phyloP scores from a whole-genome alignment of 2,888 invertebrate species.

The Scaeva pyrastri region DNA sequence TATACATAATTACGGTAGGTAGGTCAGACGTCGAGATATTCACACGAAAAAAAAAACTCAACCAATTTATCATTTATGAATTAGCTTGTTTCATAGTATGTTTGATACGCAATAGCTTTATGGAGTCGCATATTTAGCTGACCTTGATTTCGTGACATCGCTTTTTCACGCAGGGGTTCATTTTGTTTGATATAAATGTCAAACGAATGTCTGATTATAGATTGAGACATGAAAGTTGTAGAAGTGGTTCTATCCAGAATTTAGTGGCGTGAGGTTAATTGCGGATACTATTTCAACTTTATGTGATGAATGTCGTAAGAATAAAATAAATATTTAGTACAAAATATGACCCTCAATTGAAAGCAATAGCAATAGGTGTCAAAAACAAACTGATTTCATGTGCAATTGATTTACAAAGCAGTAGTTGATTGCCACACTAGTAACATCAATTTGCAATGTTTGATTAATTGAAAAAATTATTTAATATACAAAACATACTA shows the following conservation, averaged over 20 bases:
- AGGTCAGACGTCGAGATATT: slow-evolving; percentile 55
- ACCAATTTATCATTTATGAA: slow-evolving; percentile 47
- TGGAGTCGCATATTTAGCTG: slow-evolving; percentile 26
- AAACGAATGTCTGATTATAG: slow-evolving; percentile 19
- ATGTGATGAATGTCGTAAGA: neutral
- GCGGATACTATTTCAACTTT: neutral
- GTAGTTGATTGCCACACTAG: no score
- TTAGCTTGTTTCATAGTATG: neutral
- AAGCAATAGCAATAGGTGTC: no score
- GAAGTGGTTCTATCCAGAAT: neutral
- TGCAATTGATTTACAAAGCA: no score
- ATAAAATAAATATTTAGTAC: no score
- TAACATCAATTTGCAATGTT: no score
- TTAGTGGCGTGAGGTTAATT: neutral
- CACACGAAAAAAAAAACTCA: slow-evolving; percentile 49
- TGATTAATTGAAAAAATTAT: no score
- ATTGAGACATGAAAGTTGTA: slow-evolving; percentile 16
- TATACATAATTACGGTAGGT: slow-evolving; percentile 37
- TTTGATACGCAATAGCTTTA: slow-evolving; percentile 1
- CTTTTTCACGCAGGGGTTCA: slow-evolving; percentile 9
- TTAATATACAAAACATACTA: no score
- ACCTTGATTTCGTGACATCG: slow-evolving; percentile 20
- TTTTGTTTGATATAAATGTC: slow-evolving; percentile 23
- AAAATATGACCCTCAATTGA: no score
- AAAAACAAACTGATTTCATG: no score